These are phyloP conservation scores for Numida meleagris DNA, from an alignment of 2,113 vertebrate genomes.

Conservation along the genomic window DNA sequence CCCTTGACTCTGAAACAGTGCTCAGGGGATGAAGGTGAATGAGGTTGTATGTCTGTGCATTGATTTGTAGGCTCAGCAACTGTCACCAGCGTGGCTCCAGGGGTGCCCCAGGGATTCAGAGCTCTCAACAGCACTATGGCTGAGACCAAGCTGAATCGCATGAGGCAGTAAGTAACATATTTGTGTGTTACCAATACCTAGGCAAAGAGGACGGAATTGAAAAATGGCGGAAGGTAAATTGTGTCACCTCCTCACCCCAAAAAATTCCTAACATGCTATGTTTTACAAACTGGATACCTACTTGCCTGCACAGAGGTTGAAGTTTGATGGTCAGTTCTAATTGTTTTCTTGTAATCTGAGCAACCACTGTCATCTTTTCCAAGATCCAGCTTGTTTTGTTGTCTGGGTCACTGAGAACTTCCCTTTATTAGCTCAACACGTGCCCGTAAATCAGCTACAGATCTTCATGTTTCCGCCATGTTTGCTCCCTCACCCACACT, in stretches of 20 bases:
- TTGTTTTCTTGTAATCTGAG: background rate
- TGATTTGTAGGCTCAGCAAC: conserved; percentile 76
- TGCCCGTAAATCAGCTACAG: background rate
- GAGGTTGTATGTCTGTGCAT: conserved; percentile 65
- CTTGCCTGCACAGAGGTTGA: background rate
- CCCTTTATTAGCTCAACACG: background rate
- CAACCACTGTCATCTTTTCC: background rate
- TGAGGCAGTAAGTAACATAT: conserved; percentile 77
- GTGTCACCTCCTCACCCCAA: background rate
- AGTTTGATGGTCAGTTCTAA: background rate
- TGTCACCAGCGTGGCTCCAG: conserved; percentile 42
- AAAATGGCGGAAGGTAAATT: background rate
- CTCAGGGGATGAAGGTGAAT: conserved; percentile 40
- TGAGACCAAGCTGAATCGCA: conserved; percentile 69
- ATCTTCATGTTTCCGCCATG: background rate
- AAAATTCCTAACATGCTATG: background rate
- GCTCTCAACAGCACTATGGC: conserved; percentile 71
- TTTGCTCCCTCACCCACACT: background rate
- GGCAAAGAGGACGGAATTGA: background rate
- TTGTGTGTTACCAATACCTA: background rate
- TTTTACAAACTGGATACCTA: background rate
- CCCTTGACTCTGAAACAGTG: conserved; percentile 32
- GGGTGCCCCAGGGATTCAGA: background rate
- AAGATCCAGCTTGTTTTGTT: background rate
- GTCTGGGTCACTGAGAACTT: fast-evolving